phyloP scores from a whole-genome alignment of 2,888 invertebrate genomes.

The Salticus scenicus region DNA sequence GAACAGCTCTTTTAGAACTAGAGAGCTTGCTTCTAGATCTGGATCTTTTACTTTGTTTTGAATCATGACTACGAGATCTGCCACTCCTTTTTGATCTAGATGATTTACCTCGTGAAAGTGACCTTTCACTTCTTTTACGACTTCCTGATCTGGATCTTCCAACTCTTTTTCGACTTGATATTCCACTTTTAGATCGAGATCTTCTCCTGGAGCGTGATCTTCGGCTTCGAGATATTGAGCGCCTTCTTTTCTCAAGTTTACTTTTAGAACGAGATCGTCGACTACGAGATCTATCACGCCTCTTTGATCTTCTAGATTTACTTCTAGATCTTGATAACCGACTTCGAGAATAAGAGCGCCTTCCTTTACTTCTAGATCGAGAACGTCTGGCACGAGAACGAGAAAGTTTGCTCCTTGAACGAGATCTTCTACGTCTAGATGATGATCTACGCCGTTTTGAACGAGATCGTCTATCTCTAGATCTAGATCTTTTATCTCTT shows the following conservation, averaged over 20 bases:
- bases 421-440: slow-evolving; percentile 43
- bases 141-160: slow-evolving; percentile 43
- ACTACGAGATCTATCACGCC: slow-evolving; percentile 40
- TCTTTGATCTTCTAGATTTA: slow-evolving; percentile 38
- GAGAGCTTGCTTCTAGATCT: slow-evolving; percentile 38
- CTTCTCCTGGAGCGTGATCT: slow-evolving; percentile 41
- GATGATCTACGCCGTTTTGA: slow-evolving; percentile 25
- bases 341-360: slow-evolving; percentile 46
- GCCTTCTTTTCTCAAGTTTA: slow-evolving; percentile 24
- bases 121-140: slow-evolving; percentile 36
- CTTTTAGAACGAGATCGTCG: slow-evolving; percentile 53
- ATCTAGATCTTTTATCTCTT: slow-evolving; percentile 41
- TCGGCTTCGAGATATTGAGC: slow-evolving; percentile 41
- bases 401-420: slow-evolving; percentile 29
- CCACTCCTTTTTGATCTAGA: slow-evolving; percentile 42
- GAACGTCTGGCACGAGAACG: not conserved
- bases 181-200: slow-evolving; percentile 40
- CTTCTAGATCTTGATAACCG: slow-evolving; percentile 47
- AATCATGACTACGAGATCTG: slow-evolving; percentile 33
- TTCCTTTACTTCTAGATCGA: slow-evolving; percentile 46
- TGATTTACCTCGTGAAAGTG: slow-evolving; percentile 37
- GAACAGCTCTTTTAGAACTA: slow-evolving; percentile 33
- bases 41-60: slow-evolving; percentile 38
- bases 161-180: slow-evolving; percentile 32
- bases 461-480: slow-evolving; percentile 40